phyloP scores from a whole-genome alignment of 1,140 invertebrate genomes.

The Danaus melanippus region DNA sequence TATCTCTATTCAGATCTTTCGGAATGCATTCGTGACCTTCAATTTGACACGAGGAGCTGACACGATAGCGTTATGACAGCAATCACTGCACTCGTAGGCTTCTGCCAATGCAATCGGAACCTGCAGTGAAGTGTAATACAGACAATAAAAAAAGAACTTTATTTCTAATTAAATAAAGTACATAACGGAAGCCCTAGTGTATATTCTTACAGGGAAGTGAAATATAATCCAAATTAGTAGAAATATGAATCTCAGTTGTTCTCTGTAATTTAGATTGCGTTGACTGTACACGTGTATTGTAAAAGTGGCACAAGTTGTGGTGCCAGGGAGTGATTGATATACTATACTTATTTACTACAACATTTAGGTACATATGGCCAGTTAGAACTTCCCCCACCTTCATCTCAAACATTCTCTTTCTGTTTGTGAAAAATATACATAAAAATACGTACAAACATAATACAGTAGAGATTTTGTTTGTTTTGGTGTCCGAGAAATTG shows the following conservation, averaged over 20 bases:
- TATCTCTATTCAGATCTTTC: slow-evolving; percentile 33
- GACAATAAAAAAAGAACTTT: slow-evolving; percentile 29
- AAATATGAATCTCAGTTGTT: slow-evolving; percentile 31
- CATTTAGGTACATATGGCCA: too few relatives aligned
- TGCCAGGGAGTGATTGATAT: too few relatives aligned
- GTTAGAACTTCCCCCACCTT: too few relatives aligned
- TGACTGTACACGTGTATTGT: not conserved
- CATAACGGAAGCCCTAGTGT: slow-evolving; percentile 21
- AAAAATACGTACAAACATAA: too few relatives aligned
- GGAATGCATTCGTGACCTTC: slow-evolving; percentile 43
- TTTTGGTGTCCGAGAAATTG: too few relatives aligned
- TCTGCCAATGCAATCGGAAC: slow-evolving; percentile 53
- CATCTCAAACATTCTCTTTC: too few relatives aligned
- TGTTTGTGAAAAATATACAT: too few relatives aligned
- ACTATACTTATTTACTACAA: too few relatives aligned
- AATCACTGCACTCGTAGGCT: slow-evolving; percentile 41
- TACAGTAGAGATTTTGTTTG: too few relatives aligned
- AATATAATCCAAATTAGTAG: slow-evolving; percentile 37
- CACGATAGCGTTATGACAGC: slow-evolving; percentile 34
- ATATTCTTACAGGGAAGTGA: slow-evolving; percentile 42
- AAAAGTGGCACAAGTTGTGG: too few relatives aligned
- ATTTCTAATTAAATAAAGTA: slow-evolving; percentile 17
- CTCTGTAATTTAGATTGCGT: slow-evolving; percentile 17
- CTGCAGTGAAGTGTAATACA: slow-evolving; percentile 28
- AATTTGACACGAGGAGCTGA: slow-evolving; percentile 37